Base-by-base conservation (phyloP, 1,140 invertebrate genomes). In the Leptonema lineaticorne region DNA sequence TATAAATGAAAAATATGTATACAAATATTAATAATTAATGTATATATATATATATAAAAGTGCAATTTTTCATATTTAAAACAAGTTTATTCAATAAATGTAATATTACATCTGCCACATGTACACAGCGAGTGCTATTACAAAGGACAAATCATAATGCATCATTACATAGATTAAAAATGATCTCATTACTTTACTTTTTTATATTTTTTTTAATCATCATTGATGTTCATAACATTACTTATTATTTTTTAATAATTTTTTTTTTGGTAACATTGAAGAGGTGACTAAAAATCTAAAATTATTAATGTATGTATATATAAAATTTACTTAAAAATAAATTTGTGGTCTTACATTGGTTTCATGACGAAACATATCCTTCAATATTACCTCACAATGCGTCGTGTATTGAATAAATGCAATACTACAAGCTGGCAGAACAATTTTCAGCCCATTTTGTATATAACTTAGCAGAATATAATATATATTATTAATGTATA, bases 21-120 rank as follows among this genome's bases (percentile, higher is more conserved):
- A 18, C 46, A 27, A 59, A 41, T 53, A 16, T 33, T 33, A 33
- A 14, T 41, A 14, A 41, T 11, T 41, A 16, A 41, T 41, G 2
- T 41, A 53, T 8, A 26, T 53, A 53, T 4, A 48, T 53, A 26
- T 26, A 26, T 53, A 50, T 53, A 26, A 67, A 69, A 72, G 71
- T 72, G 71, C 71, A 26, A 24, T 26, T 58, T n/a, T 69, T 58
- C 45, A 65, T 69, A 65, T 69, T 69, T 72, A 59, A 67, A 72
- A 72, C 67, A 67, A 68, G 59, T 72, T 72, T 72, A 72, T 72
- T 72, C 63, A 63, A 69, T 69, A 64, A 69, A 72, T 68, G 64
- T 72, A 72, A 72, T 66, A 69, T 72, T 72, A 72, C 71, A 72
- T 67, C 59, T 69, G 62, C 57, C 65, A 69, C 71, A 69, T 68